Base-by-base conservation (phyloP, 2,113 vertebrate genomes). In the Lethenteron camtschaticum region DNA sequence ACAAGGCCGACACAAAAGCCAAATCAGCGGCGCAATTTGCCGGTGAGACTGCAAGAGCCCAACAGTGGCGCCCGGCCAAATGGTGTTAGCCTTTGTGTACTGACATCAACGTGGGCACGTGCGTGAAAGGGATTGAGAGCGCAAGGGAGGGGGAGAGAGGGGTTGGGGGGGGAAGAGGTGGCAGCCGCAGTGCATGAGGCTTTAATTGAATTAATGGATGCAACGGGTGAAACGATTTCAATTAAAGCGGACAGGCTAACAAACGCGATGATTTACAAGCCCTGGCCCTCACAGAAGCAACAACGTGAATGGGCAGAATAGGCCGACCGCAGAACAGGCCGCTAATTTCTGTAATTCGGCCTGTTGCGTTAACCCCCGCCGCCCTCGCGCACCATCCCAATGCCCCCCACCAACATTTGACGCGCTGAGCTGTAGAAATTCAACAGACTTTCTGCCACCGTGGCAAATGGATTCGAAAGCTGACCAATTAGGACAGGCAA, bases 211-310 rank as follows among this genome's bases (percentile, higher is more conserved):
- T 9, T 16, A 66, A 66, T 66, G 10, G 24, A 66, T 16, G 24
- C 63, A 66, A 24, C 63, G 24, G 63, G 63, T 66, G 24, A 66
- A 66, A 24, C 63, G 63, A 66, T 66, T 66, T 66, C 63, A 66
- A 66, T 66, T 66, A 66, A 66, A 66, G 24, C 24, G 63, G 63
- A 24, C 63, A 66, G 24, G 63, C 10, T 66, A 66, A 66, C 63
- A 66, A 66, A 66, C 41, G 41, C 41, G 41, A 41, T 41, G 41
- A 41, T 41, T 41, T 41, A 41, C 41, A 41, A 41, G 41, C 41
- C 41, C 41, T 41, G 41, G 41, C 41, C 41, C 41, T 41, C 6
- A 41, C 41, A 41, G 41, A 41, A 41, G 41, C 41, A 41, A 41
- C 41, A 41, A 41, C 41, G 41, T 41, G 41, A 41, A 41, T 41